These are phyloP conservation scores for Drosophila lacicola DNA, from an alignment of 2,888 invertebrate genomes.

Conservation along the genomic window DNA sequence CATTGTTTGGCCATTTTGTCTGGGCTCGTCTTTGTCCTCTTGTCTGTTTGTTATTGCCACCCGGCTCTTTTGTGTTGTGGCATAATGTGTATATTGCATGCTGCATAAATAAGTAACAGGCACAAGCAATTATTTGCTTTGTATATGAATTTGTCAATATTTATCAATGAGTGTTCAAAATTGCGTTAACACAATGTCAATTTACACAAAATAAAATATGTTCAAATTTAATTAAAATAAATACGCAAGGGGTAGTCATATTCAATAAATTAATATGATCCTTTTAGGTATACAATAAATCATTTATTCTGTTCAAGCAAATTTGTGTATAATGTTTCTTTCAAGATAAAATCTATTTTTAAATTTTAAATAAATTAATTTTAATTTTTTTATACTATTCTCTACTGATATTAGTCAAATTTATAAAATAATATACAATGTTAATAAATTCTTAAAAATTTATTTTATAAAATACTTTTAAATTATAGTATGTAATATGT, in stretches of 20 bases:
- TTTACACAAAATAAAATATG: conserved; percentile 2
- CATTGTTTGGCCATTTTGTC: conserved; percentile 45
- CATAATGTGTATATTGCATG: conserved; percentile 52
- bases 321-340: too few species aligned
- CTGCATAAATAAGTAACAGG: conserved; percentile 72
- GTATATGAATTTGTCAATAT: conserved; percentile 64
- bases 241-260: background rate
- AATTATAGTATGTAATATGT: too few species aligned
- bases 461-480: too few species aligned
- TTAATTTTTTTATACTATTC: background rate
- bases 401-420: background rate
- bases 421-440: background rate
- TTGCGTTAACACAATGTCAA: conserved; percentile 9
- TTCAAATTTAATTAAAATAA: conserved; percentile 16
- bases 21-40: conserved; percentile 35
- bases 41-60: conserved; percentile 56
- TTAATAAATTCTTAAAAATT: background rate
- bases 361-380: background rate
- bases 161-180: conserved; percentile 32
- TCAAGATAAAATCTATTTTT: background rate
- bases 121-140: conserved; percentile 71
- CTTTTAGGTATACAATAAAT: too few species aligned
- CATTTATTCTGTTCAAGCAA: too few species aligned
- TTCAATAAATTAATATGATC: too few species aligned
- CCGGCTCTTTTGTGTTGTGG: conserved; percentile 51